A percentile compares a stretch with the other conserved stretches of the same genome.
phyloP scores from a whole-genome alignment of 2,888 invertebrate genomes.

The Sthenelais limicola region DNA sequence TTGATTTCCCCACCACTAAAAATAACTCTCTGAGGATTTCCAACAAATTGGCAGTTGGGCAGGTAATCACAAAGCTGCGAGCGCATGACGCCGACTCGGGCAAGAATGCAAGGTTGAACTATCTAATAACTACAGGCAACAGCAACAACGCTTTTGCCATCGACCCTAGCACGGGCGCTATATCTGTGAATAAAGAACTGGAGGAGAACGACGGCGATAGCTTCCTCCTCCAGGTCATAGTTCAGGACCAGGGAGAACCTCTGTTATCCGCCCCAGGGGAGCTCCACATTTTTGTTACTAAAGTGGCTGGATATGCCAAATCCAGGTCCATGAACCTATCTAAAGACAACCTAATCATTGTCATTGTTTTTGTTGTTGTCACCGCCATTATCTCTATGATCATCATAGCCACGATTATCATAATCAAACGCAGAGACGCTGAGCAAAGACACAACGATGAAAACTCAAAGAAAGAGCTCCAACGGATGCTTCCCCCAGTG shows the following conservation, averaged over 20 bases:
- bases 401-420: slow-evolving; percentile 48
- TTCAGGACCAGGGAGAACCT: slow-evolving; percentile 46
- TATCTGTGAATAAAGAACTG: slow-evolving; percentile 40
- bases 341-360: slow-evolving; percentile 45
- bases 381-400: slow-evolving; percentile 48
- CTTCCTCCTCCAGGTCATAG: slow-evolving; percentile 41
- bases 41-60: slow-evolving; percentile 41
- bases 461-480: slow-evolving; percentile 40
- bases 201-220: slow-evolving; percentile 25
- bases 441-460: slow-evolving; percentile 30
- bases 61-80: slow-evolving; percentile 42
- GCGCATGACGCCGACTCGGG: slow-evolving; percentile 49
- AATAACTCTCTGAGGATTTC: slow-evolving; percentile 50
- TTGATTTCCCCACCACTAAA: slow-evolving; percentile 46
- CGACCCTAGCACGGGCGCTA: slow-evolving; percentile 41
- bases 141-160: slow-evolving; percentile 43
- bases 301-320: slow-evolving; percentile 23
- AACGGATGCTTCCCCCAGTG: slow-evolving; percentile 33
- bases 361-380: slow-evolving; percentile 49
- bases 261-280: slow-evolving; percentile 36
- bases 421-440: slow-evolving; percentile 47
- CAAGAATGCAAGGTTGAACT: slow-evolving; percentile 44
- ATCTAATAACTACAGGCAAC: slow-evolving; percentile 45
- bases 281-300: slow-evolving; percentile 48
- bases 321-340: slow-evolving; percentile 31